Base-by-base conservation (phyloP, 2,888 invertebrate species). In the Agrotis ipsilon region DNA sequence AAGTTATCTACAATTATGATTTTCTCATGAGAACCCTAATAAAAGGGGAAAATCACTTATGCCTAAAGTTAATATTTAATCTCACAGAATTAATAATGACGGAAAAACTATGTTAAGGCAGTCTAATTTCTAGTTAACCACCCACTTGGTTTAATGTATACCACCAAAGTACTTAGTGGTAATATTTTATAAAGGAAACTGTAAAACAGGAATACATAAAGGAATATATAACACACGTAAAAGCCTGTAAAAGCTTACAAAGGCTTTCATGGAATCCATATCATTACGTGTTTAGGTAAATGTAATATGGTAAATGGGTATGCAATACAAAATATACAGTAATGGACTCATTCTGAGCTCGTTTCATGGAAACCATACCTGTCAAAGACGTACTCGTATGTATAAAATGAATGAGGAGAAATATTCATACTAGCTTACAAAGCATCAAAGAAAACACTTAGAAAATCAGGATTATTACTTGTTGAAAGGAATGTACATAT, bases 361-460 rank as follows among this genome's bases (percentile, higher is more conserved):
- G 51, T 51, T 63, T 43, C 14, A 27, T 18, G 1, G 43, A 67
- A 67, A 51, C 51, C 66, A 18, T 43, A 51, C 7, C 19, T 9
- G 19, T 27, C 43, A 43, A 27, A 64, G 5, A 5, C n/a, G 14
- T 11, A 19, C n/a, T 21, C 21, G n/a, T n/a, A n/a, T n/a, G n/a
- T n/a, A 14, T 14, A 39, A 21, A 55, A 6, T 55, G 46, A 46
- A 60, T 19, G 32, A n/a, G 1, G 11, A 9, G 39, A 39, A 39
- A 7, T 9, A 32, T 32, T 32, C 32, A 32, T 6, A 32, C 32
- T 32, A 32, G 11, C 49, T 13, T 43, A 13, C 24, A 55, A 46
- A 54, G 27, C 14, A 49, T 68, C 70, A 69, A 59, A 52, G 19
- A 27, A 14, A 9, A 19, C 32, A 39, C 46, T 3, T 18, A 54